A percentile compares a stretch with the other conserved stretches of the same genome.
These are phyloP conservation scores for Eilema caniola DNA, from an alignment of 2,888 invertebrate genomes.

Conservation along the genomic window DNA sequence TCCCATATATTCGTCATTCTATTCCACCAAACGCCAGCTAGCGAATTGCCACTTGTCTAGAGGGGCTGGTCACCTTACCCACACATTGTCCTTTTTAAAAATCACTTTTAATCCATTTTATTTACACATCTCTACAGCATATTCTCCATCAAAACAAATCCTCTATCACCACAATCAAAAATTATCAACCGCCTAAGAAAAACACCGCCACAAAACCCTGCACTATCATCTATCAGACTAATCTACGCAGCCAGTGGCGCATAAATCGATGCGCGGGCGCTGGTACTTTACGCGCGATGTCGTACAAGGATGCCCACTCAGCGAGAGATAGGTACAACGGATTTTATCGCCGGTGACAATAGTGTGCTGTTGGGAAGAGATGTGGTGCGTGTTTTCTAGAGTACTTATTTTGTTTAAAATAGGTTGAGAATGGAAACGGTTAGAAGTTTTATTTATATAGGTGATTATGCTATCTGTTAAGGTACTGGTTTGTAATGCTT, in stretches of 20 bases:
- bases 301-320: slow-evolving; percentile 56
- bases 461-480: too few species aligned
- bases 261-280: slow-evolving; percentile 65
- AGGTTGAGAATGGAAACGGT: background rate
- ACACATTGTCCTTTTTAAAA: background rate
- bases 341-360: slow-evolving; percentile 66
- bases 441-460: slow-evolving; percentile 1
- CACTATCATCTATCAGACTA: slow-evolving; percentile 61
- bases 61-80: too few species aligned
- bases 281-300: slow-evolving; percentile 60
- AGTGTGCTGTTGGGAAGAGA: slow-evolving; percentile 23
- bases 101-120: background rate
- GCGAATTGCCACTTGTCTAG: too few species aligned
- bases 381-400: slow-evolving; percentile 17
- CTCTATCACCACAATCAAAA: slow-evolving; percentile 19
- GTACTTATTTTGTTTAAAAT: slow-evolving; percentile 9
- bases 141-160: slow-evolving; percentile 18
- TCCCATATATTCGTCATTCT: too few species aligned
- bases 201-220: slow-evolving; percentile 23
- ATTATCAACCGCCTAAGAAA: slow-evolving; percentile 19
- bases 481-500: too few species aligned
- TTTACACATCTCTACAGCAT: background rate
- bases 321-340: slow-evolving; percentile 48
- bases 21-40: too few species aligned
- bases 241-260: slow-evolving; percentile 58